Evolutionary conservation across 2,797 vertebrate genomes (phyloP), one percentile per base, ranked within the genome.

Genomic region (Nothura maculosa): DNA sequence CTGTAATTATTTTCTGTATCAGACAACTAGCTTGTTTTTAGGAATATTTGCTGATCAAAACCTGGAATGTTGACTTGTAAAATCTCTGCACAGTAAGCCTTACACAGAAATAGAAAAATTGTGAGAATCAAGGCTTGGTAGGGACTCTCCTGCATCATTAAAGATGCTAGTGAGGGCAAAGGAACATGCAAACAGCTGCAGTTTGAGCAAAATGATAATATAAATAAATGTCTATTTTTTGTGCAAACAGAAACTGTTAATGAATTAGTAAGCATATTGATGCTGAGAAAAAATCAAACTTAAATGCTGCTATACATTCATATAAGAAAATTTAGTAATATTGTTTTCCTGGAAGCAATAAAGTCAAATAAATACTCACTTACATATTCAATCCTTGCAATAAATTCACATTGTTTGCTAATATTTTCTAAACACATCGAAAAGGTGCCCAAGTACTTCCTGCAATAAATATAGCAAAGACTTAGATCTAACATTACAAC

Each of bases 391-490:
- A 68, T 30, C 1, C n/a, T 6, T 38, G 10, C 1, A 5, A 27
- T 5, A 70, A 5, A n/a, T 57, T 63, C 74, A 17, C 48, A 22
- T 36, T 64, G 2, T 3, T 91, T 62, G 14, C 2, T 1, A 84
- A 40, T 48, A 48, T 24, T 48, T 24, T 48, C 5, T 69, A 47
- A 38, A 22, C 24, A 72, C 19, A 61, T 5, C 42, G 28, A 66
- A 21, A 64, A 24, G 5, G 5, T n/a, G 3, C 3, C 70, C 18
- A 66, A 63, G 8, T 6, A 50, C 0, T 0, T 48, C 43, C 40
- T 58, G 4, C 10, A 64, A 21, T 4, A 3, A 16, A 8, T 77
- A 18, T 17, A 14, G 9, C 8, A 15, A 20, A 66, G n/a, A 25
- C 30, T 28, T 9, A 47, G 8, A 62, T 43, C 16, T 85, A 18